Evolutionary conservation across 2,113 vertebrate species (phyloP).

Genomic region (Formicarius rufipectus): DNA sequence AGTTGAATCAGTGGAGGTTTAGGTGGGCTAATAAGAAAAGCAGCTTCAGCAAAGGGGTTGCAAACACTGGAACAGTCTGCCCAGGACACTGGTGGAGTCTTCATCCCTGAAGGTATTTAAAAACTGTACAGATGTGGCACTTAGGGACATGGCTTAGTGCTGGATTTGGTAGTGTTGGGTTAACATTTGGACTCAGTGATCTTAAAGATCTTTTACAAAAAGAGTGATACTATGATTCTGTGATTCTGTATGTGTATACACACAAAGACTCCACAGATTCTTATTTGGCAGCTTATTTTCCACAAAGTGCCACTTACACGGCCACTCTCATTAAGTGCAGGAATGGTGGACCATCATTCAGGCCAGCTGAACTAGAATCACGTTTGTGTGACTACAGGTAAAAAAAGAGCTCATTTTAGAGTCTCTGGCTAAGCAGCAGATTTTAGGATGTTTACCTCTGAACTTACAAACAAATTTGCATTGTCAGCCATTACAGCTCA

Average conservation of each 20-base stretch:
- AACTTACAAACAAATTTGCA: neutral
- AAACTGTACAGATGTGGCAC: neutral
- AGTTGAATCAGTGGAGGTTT: neutral
- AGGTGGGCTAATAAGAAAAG: neutral
- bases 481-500: neutral
- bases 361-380: neutral
- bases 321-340: neutral
- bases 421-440: neutral
- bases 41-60: neutral
- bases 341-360: neutral
- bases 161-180: neutral
- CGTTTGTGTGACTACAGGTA: rapidly evolving
- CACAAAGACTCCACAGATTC: neutral
- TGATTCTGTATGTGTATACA: neutral
- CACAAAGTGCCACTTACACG: neutral
- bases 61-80: neutral
- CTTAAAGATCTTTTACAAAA: neutral
- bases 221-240: neutral
- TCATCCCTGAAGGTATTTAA: neutral
- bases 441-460: neutral
- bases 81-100: neutral
- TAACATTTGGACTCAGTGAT: neutral
- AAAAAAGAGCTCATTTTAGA: neutral
- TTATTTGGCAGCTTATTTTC: neutral
- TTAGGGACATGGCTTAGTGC: neutral